phyloP scores from a whole-genome alignment of 2,888 invertebrate species.

The Agrilus mali region DNA sequence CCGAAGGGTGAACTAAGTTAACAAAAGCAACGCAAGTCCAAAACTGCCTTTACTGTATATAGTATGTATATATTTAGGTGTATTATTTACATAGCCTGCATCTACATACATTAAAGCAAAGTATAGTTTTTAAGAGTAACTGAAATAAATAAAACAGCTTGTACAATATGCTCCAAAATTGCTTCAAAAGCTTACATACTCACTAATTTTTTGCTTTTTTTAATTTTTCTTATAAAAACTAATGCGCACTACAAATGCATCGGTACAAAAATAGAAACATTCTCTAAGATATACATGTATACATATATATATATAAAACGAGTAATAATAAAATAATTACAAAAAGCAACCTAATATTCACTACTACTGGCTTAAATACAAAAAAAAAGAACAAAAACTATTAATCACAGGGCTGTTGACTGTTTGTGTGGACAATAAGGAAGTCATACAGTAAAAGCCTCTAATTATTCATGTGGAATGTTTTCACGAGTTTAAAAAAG shows the following conservation, averaged over 20 bases:
- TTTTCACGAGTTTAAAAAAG: background rate
- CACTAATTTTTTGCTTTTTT: no score
- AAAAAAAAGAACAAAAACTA: constrained; percentile 6
- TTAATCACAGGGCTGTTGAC: background rate
- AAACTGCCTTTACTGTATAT: no score
- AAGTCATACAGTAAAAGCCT: background rate
- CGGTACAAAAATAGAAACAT: background rate
- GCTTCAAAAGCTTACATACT: no score
- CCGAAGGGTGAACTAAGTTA: background rate
- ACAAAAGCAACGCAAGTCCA: no score
- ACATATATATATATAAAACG: background rate
- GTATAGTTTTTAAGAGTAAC: background rate
- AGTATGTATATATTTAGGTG: no score
- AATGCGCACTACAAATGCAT: background rate
- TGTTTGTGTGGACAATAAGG: background rate
- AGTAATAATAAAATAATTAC: background rate
- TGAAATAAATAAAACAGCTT: no score
- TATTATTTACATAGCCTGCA: no score
- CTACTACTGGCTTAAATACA: background rate
- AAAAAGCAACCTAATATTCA: background rate
- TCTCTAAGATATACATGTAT: background rate
- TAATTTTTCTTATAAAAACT: no score
- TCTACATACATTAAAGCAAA: no score
- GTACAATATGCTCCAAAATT: no score
- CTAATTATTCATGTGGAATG: background rate